Evolutionary conservation across 2,888 invertebrate genomes (phyloP).

Genomic region (Lymantria dispar): DNA sequence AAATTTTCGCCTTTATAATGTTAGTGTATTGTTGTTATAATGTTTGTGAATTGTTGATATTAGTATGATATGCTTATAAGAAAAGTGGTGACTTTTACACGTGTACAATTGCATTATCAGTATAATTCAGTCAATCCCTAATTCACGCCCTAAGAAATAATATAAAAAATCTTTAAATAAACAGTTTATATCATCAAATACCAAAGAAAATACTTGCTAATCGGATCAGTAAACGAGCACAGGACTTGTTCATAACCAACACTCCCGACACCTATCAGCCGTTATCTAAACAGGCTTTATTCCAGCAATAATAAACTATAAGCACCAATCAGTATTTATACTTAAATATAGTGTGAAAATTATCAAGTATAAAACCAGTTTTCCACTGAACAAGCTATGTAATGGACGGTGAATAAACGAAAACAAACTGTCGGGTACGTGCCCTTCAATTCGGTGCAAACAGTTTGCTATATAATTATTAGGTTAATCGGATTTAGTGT

Average conservation of each 20-base stretch:
- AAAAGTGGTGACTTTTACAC: too few relatives aligned
- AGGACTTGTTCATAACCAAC: slow-evolving; percentile 9
- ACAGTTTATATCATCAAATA: background rate
- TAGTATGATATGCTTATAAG: too few relatives aligned
- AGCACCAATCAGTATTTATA: slow-evolving; percentile 8
- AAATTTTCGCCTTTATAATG: too few relatives aligned
- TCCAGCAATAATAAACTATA: slow-evolving; percentile 1
- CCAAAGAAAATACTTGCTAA: slow-evolving; percentile 2
- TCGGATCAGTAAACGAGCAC: slow-evolving; percentile 6
- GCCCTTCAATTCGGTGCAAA: slow-evolving; percentile 53
- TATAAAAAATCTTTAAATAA: too few relatives aligned
- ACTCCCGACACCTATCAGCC: slow-evolving; percentile 14
- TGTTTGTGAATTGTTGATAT: too few relatives aligned
- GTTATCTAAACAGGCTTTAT: slow-evolving; percentile 16
- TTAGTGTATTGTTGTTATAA: too few relatives aligned
- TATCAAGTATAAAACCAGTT: slow-evolving; percentile 20
- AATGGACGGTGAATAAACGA: slow-evolving; percentile 24
- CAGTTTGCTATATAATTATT: slow-evolving; percentile 51
- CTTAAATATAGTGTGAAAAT: slow-evolving; percentile 27
- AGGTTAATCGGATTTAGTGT: slow-evolving; percentile 20
- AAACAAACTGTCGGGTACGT: slow-evolving; percentile 56
- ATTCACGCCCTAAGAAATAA: too few relatives aligned
- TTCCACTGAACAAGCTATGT: slow-evolving; percentile 20
- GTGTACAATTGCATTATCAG: too few relatives aligned
- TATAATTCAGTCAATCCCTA: too few relatives aligned